phyloP scores from a whole-genome alignment of 1,140 invertebrate genomes.

The Nomia melanderi region DNA sequence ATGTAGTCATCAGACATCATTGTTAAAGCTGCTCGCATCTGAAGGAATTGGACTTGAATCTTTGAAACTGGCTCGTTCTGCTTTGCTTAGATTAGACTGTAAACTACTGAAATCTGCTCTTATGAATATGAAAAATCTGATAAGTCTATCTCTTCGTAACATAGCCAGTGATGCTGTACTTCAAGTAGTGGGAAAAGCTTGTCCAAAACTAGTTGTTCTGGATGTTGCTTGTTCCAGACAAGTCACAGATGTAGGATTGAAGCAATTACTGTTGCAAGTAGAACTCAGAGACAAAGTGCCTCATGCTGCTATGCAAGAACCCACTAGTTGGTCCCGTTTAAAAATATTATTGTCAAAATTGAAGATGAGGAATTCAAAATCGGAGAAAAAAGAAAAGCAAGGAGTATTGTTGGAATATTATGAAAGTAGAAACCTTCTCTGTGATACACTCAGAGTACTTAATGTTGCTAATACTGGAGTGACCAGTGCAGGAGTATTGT shows the following conservation, averaged over 20 bases:
- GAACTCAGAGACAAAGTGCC: constrained; percentile 75
- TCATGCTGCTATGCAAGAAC: constrained; percentile 44
- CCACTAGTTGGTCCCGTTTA: constrained; percentile 73
- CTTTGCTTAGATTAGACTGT: constrained; percentile 78
- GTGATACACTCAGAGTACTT: constrained; percentile 75
- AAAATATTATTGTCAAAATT: constrained; percentile 71
- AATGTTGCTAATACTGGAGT: constrained; percentile 80
- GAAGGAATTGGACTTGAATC: constrained; percentile 78
- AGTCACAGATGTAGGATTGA: constrained; percentile 79
- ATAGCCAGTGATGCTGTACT: constrained; percentile 79
- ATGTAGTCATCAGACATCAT: constrained; percentile 80
- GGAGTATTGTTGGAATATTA: constrained; percentile 77
- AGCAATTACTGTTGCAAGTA: constrained; percentile 78
- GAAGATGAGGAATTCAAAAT: constrained; percentile 60
- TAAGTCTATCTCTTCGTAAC: constrained; percentile 77
- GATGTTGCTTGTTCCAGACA: constrained; percentile 80
- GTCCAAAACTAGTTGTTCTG: constrained; percentile 75
- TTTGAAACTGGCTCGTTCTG: constrained; percentile 77
- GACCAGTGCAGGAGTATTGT: constrained; percentile 76
- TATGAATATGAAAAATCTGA: constrained; percentile 74
- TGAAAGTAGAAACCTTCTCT: constrained; percentile 77
- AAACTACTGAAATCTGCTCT: constrained; percentile 77
- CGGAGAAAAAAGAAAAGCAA: constrained; percentile 67
- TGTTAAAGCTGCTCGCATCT: constrained; percentile 75
- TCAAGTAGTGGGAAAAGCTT: constrained; percentile 77